Evolutionary conservation across 37 sponge, comb jelly and placozoan genomes (phyloP).

Genomic region (Trichoplax adhaerens): DNA sequence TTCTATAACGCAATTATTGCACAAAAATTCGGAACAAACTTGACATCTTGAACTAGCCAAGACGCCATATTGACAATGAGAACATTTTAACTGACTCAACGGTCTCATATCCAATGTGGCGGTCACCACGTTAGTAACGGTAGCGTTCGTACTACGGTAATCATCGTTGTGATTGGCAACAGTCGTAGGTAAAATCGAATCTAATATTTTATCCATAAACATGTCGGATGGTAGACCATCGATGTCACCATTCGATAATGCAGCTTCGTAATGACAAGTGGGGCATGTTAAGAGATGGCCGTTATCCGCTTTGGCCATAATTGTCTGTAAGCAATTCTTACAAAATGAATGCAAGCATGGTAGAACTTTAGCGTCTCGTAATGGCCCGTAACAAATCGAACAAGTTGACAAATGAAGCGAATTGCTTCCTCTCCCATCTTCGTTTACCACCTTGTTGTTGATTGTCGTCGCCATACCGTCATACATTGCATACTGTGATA

Average conservation of each 20-base stretch:
- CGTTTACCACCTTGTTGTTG: no score
- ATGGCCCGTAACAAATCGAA: constrained; percentile 27
- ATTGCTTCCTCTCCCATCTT: no score
- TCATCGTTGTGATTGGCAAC: neutral
- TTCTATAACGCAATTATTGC: constrained; percentile 28
- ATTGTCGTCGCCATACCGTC: no score
- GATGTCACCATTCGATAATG: constrained; percentile 19
- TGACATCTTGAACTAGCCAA: constrained; percentile 19
- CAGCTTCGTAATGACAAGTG: constrained; percentile 18
- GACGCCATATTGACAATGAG: constrained; percentile 26
- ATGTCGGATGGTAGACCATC: constrained; percentile 36
- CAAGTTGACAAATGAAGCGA: neutral
- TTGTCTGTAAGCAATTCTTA: constrained; percentile 22
- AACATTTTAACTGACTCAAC: constrained; percentile 5
- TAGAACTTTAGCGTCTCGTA: constrained; percentile 27
- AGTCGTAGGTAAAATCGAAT: constrained; percentile 1
- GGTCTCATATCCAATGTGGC: no score
- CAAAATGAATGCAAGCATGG: constrained; percentile 67
- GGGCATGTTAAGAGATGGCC: constrained; percentile 25
- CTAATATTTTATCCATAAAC: constrained; percentile 25
- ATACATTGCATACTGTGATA: no score
- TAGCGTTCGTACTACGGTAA: constrained; percentile 3
- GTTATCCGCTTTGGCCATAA: neutral
- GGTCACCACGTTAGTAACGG: no score
- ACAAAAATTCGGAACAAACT: constrained; percentile 19